Conservation (phyloP, 2,113 vertebrate species). For the Pygoscelis antarcticus region DNA sequence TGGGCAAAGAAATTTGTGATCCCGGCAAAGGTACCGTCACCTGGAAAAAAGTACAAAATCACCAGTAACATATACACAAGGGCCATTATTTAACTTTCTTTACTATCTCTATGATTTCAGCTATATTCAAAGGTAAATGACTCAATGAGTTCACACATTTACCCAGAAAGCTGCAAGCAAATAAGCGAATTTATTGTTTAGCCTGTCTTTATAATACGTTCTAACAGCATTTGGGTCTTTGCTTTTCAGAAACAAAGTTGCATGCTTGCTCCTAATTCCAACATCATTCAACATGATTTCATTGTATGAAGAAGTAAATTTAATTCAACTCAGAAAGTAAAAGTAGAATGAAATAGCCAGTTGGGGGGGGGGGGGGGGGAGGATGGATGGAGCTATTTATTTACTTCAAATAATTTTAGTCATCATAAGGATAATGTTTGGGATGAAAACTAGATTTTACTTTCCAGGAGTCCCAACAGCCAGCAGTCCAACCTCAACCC, state of each 20-base stretch:
- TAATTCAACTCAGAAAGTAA: not conserved
- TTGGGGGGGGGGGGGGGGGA: no score
- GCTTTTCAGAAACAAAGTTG: not conserved
- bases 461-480: not conserved
- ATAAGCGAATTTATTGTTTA: not conserved
- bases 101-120: not conserved
- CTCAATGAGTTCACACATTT: not conserved
- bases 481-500: not conserved
- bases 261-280: not conserved
- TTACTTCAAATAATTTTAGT: not conserved
- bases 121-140: not conserved
- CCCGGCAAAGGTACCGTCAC: slow-evolving; percentile 90
- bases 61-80: slow-evolving; percentile 1
- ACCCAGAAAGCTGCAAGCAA: not conserved
- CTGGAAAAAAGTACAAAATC: slow-evolving; percentile 63
- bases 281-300: not conserved
- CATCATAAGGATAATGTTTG: not conserved
- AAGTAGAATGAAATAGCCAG: not conserved
- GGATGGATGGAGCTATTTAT: not conserved
- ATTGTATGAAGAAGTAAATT: not conserved
- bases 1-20: slow-evolving; percentile 91
- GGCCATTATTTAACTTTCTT: not conserved
- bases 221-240: not conserved
- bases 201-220: not conserved
- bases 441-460: not conserved